These are phyloP conservation scores for Peromyscus melanophrys DNA, from an alignment of 2,797 vertebrate species.

Conservation along the genomic window DNA sequence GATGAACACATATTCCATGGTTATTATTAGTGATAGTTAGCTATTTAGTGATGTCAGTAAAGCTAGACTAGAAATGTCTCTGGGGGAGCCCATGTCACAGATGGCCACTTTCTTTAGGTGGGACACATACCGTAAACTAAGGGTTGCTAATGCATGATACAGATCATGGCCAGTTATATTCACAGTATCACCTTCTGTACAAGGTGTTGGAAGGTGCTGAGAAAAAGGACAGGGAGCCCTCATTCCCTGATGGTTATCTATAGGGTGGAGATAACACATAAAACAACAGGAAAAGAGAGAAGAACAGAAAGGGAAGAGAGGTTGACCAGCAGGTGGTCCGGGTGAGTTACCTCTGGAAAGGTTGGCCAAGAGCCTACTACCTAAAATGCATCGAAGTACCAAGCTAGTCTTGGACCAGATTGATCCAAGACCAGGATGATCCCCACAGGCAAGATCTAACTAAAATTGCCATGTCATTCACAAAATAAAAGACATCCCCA, in stretches of 20 bases:
- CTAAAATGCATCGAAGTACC: not conserved
- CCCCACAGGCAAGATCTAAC: not conserved
- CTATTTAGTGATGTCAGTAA: not conserved
- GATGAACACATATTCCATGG: not conserved
- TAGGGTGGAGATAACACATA: not conserved
- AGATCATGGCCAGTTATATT: not conserved
- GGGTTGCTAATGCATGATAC: not conserved
- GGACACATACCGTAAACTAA: not conserved
- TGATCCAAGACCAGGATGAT: not conserved
- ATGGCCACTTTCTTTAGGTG: not conserved
- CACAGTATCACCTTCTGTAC: not conserved
- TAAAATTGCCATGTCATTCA: constrained; percentile 41
- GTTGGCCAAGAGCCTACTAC: constrained; percentile 11
- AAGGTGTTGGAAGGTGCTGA: fast-evolving
- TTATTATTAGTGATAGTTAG: not conserved
- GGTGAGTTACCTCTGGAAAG: not conserved
- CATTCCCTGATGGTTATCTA: not conserved
- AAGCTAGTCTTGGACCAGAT: not conserved
- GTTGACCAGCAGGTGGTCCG: not conserved
- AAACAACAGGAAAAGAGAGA: constrained; percentile 54
- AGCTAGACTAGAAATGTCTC: not conserved
- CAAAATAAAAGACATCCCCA: constrained; percentile 14
- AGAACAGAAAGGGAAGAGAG: constrained; percentile 46
- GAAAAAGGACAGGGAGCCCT: not conserved
- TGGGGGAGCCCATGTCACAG: too few species aligned